Conservation (phyloP, 2,888 invertebrate species). For the Calliopum simillimum region DNA sequence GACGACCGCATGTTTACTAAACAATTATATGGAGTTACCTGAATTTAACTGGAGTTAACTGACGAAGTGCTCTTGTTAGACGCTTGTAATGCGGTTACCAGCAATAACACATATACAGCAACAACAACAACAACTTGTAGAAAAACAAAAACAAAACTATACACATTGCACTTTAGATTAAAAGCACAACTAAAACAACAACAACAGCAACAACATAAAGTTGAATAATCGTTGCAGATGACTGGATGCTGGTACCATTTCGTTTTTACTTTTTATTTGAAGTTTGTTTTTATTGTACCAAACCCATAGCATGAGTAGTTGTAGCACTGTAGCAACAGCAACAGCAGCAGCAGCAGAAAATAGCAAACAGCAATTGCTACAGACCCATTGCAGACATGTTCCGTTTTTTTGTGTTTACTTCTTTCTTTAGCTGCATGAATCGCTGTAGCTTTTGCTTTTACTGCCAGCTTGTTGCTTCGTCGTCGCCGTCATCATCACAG, state of each 20-base stretch:
- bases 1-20: slow-evolving; percentile 57
- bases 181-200: slow-evolving; percentile 20
- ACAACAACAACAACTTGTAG: background rate
- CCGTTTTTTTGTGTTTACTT: too few species aligned
- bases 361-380: too few species aligned
- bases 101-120: slow-evolving; percentile 13
- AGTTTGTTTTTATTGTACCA: too few species aligned
- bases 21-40: slow-evolving; percentile 50
- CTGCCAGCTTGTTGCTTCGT: too few species aligned
- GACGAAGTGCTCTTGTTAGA: slow-evolving; percentile 33
- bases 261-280: background rate
- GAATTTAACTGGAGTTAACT: slow-evolving; percentile 11
- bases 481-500: too few species aligned
- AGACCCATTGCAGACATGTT: too few species aligned
- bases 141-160: slow-evolving; percentile 1
- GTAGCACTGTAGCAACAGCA: too few species aligned
- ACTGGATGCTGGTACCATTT: slow-evolving; percentile 28
- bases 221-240: slow-evolving; percentile 47
- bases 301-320: too few species aligned
- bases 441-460: too few species aligned
- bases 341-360: too few species aligned
- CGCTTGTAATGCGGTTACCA: slow-evolving; percentile 46
- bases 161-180: background rate
- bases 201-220: slow-evolving; percentile 22
- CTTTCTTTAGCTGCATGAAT: background rate